A percentile compares a stretch with the other conserved stretches of the same genome.
These are phyloP conservation scores for Luidia sarsii DNA, from an alignment of 53 echinoderm and acorn worm genomes.

Conservation along the genomic window DNA sequence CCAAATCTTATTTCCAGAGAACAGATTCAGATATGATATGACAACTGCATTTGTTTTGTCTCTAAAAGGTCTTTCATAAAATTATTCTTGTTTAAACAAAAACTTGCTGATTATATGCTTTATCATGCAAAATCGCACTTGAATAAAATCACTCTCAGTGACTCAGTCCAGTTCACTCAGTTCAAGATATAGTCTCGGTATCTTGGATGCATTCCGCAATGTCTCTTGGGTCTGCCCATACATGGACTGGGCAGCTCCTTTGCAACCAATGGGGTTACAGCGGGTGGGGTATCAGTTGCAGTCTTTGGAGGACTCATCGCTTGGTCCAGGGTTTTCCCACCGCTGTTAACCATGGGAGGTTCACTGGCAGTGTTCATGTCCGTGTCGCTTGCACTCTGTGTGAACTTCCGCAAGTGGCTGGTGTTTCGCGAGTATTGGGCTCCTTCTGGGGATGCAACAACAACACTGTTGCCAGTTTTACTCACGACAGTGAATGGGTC, in stretches of 20 bases:
- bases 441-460: constrained; percentile 29
- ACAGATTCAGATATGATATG: too few relatives aligned
- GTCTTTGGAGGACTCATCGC: neutral
- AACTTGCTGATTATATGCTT: too few relatives aligned
- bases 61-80: too few relatives aligned
- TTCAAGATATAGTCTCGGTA: constrained; percentile 27
- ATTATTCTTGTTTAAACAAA: too few relatives aligned
- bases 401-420: neutral
- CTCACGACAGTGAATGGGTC: constrained; percentile 51
- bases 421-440: neutral
- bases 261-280: neutral
- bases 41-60: too few relatives aligned
- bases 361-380: neutral
- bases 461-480: constrained; percentile 37
- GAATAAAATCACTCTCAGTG: too few relatives aligned
- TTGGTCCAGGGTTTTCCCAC: neutral
- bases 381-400: neutral
- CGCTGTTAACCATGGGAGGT: neutral
- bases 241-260: neutral
- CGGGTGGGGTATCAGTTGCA: neutral
- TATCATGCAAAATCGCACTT: too few relatives aligned
- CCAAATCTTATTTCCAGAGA: too few relatives aligned
- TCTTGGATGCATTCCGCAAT: neutral
- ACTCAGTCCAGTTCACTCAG: constrained; percentile 8
- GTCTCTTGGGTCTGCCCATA: constrained; percentile 1